Conservation (phyloP, 2,797 vertebrate species). For the Acrocephalus scirpaceus region DNA sequence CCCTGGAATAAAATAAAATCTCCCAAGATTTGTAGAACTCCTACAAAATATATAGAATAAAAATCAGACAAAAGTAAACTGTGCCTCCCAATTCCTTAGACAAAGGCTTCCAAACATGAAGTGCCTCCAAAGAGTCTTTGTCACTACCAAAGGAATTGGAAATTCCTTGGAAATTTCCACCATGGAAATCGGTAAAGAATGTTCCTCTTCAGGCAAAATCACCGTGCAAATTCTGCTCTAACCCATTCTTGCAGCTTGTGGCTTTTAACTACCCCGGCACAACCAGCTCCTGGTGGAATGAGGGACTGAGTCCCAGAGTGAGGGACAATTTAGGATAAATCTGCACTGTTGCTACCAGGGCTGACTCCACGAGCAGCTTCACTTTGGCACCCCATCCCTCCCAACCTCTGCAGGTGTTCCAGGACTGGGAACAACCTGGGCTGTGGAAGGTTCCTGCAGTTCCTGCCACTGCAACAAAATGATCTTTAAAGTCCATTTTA, state of each 20-base stretch:
- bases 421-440: background rate
- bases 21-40: background rate
- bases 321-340: background rate
- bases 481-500: background rate
- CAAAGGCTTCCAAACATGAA: background rate
- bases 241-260: background rate
- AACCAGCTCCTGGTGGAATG: background rate
- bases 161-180: background rate
- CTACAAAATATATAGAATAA: background rate
- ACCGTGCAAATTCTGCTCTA: background rate
- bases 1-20: background rate
- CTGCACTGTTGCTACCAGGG: background rate
- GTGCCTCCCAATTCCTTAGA: background rate
- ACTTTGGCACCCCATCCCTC: background rate
- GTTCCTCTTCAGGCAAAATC: background rate
- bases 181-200: background rate
- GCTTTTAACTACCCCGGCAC: background rate
- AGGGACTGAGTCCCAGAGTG: background rate
- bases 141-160: background rate
- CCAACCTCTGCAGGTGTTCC: fast-evolving
- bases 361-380: background rate
- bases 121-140: background rate
- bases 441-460: background rate
- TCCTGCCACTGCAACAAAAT: background rate
- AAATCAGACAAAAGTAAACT: background rate